Conservation (phyloP, 2,888 invertebrate genomes). For the Choristoneura rosaceana region DNA sequence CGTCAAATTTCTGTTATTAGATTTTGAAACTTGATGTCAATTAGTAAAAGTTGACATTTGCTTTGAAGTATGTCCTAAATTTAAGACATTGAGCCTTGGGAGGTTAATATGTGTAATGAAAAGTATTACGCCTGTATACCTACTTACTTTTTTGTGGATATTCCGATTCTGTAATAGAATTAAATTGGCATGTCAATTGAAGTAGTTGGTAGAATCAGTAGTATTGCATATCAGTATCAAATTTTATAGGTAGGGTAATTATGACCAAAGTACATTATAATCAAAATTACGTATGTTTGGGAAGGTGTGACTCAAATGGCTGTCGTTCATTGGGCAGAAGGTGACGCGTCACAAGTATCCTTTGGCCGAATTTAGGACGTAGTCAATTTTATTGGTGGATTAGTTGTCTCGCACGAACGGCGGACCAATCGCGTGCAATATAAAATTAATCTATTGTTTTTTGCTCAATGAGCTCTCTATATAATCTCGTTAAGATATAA, state of each 20-base stretch:
- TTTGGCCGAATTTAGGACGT: not conserved
- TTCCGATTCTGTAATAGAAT: not conserved
- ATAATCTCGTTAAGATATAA: constrained; percentile 16
- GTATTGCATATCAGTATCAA: constrained; percentile 58
- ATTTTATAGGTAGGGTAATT: constrained; percentile 51
- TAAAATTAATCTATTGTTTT: not conserved
- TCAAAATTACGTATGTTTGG: constrained; percentile 21
- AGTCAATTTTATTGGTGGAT: not conserved
- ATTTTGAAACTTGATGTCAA: too few relatives aligned
- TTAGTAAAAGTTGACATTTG: too few relatives aligned
- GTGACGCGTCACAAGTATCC: not conserved
- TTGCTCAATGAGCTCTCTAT: constrained; percentile 40
- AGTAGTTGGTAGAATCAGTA: constrained; percentile 50
- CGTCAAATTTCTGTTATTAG: too few relatives aligned
- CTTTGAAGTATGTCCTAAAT: too few relatives aligned
- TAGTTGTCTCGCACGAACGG: not conserved
- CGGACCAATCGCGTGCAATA: constrained; percentile 6
- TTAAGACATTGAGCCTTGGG: too few relatives aligned
- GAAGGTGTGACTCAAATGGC: not conserved
- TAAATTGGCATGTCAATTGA: constrained; percentile 32
- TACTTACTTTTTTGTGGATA: not conserved
- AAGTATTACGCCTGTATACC: too few relatives aligned
- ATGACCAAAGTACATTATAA: constrained; percentile 51
- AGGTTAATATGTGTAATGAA: not conserved
- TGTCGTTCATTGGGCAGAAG: not conserved